Base-by-base conservation (phyloP, 2,888 invertebrate species). In the Acrobasis consociella region DNA sequence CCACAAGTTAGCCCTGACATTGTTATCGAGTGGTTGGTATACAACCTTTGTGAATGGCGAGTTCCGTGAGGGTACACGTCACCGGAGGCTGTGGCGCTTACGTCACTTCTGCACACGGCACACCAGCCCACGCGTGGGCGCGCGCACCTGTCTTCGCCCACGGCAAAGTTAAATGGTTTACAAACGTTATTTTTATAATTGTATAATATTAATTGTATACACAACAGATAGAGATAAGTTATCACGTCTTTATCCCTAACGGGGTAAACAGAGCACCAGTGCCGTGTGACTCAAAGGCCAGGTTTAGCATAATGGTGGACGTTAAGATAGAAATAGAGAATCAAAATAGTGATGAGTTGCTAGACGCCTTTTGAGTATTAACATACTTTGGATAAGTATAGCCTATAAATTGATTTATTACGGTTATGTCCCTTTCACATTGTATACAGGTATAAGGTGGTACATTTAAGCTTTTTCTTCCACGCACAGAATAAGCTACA, bases 41-140 rank as follows among this genome's bases (percentile, higher is more conserved):
- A 60, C 64, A 63, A 70, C 73, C 76, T 75, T 73, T 76, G 76
- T 73, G 70, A 73, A 78, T 62, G 69, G 70, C 69, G 74, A 80
- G 81, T 82, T 81, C 79, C 73, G 75, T 71, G 72, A 77, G 68
- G 74, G 69, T 68, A 67, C 70, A 73, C 75, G 78, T 82, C 80
- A 80, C 67, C 72, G 77, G 79, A 90, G 89, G 91, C 82, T 86
- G 80, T 72, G 63, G 70, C 67, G 86, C 77, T 90, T 86, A 90
- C 88, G 89, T 86, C 81, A 89, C 72, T 70, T 74, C 73, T 91
- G 91, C 91, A 89, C 91, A 89, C 91, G 91, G 87, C 89, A 86
- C 91, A 80, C 79, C 16, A 46, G 72, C 69, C 66, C 73, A 68
- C 61, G 80, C 82, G 91, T 89, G 81, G 89, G 90, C 81, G 83